Conservation (phyloP, 1,140 invertebrate species). For the Apis mellifera region Amel_HAv3.1 CM009938.2:10506001-10506500, state of each 20-base stretch:
- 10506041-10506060: background rate
- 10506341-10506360: constrained; percentile 51
- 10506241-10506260: constrained; percentile 10
- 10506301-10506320: constrained; percentile 35
- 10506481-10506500: background rate
- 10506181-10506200: background rate
- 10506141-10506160: background rate
- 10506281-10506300: constrained; percentile 2
- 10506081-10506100: background rate
- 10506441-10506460: background rate
- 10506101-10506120: background rate
- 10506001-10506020: background rate
- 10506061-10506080: background rate
- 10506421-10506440: background rate
- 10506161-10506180: background rate
- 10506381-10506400: background rate
- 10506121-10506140: background rate
- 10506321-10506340: constrained; percentile 47
- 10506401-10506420: constrained; percentile 25
- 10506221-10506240: background rate
- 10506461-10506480: too few relatives aligned
- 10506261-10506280: constrained; percentile 17
- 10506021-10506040: background rate
- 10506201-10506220: constrained; percentile 11
- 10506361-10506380: constrained; percentile 48